Conservation (phyloP, 1,140 invertebrate species). For the Drosophila cardini region DNA sequence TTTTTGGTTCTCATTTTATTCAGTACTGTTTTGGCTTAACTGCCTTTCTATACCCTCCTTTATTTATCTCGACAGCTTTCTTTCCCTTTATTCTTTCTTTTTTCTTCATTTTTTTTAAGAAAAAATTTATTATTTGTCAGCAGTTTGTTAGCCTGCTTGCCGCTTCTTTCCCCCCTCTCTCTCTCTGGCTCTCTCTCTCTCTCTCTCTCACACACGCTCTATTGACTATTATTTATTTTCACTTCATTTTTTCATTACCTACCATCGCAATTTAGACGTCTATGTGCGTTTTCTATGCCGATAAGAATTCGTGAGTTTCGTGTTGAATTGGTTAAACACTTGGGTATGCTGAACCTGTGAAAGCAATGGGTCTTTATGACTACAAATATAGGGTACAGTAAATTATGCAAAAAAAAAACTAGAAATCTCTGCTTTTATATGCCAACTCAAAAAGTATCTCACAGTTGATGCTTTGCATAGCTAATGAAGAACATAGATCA, state of each 20-base stretch:
- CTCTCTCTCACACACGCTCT: conserved; percentile 12
- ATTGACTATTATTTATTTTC: conserved; percentile 49
- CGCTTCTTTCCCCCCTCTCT: not conserved
- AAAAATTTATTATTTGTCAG: conserved; percentile 25
- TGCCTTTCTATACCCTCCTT: conserved; percentile 4
- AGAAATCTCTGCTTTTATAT: no score
- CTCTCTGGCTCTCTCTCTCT: not conserved
- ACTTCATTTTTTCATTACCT: conserved; percentile 53
- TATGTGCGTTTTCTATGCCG: conserved; percentile 51
- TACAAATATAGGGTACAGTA: no score
- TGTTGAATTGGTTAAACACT: not conserved
- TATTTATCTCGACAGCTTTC: not conserved
- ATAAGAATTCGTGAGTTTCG: conserved; percentile 53
- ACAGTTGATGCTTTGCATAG: no score
- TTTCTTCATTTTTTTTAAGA: not conserved
- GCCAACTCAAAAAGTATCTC: no score
- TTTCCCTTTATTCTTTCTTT: not conserved
- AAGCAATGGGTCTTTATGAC: no score
- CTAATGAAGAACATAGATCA: no score
- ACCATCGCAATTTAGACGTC: conserved; percentile 62
- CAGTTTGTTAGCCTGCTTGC: conserved; percentile 24
- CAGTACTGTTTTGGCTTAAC: not conserved
- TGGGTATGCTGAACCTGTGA: not conserved
- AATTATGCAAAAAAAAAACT: no score
- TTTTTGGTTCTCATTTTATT: not conserved